Evolutionary conservation across 2,888 invertebrate species (phyloP), one percentile per base, ranked within the genome.

Genomic region (Xanthorhoe designata): DNA sequence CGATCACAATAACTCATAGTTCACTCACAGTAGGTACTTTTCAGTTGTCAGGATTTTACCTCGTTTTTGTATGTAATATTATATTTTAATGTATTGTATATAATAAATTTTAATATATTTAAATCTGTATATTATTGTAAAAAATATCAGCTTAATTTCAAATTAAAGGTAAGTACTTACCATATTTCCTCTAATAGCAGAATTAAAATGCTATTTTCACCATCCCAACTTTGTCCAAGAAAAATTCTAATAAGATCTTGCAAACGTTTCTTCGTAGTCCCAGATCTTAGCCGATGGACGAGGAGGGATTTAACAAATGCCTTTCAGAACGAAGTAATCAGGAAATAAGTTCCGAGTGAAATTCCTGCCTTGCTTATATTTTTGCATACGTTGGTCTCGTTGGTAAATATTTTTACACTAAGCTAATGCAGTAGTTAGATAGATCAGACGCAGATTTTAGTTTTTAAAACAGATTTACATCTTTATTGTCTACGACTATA

Each of bases 301-400:
- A 71, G 42, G 58, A 68, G 69, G 76, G 76, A 73, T 78, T 78
- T 71, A 65, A 64, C 56, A 71, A 77, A 75, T 64, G 73, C 69
- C 70, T 73, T 67, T 68, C 71, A 68, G 75, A 74, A 70, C 64
- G 61, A 71, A 78, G 75, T 76, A 78, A 78, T 79, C 76, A 79
- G 70, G 62, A 74, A 69, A 71, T 73, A 75, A 73, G 73, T 75
- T 72, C 53, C 15, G 24, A 18, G 32, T 5, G 18, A 32, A 50
- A 32, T 47, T 42, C 29, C 45, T 45, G 57, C 47, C 19, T 58
- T 49, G 13, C 19, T 49, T 49, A 24, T 32, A 32, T 42, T 42
- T 13, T 42, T 42, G 38, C 38, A 42, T 42, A 42, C 38, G 35
- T 13, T 42, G 4, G 13, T 42, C 13, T 42, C 13, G 13, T 42